Conservation (phyloP, 2,797 vertebrate genomes). For the Premnoplex brunnescens region DNA sequence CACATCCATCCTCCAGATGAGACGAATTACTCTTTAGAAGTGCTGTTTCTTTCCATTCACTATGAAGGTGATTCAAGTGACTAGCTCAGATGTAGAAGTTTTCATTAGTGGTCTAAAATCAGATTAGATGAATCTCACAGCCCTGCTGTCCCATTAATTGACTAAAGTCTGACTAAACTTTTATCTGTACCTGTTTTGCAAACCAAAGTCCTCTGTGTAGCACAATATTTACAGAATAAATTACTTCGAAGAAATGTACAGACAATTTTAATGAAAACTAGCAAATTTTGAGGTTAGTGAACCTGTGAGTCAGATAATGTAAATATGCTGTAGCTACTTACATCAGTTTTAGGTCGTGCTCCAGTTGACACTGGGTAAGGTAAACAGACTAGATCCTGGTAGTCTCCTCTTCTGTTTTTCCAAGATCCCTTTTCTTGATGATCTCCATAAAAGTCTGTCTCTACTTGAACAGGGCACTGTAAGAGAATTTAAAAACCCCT, state of each 20-base stretch:
- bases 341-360: constrained; percentile 52
- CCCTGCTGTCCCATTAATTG: neutral
- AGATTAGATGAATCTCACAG: neutral
- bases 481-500: constrained; percentile 29
- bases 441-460: constrained; percentile 1
- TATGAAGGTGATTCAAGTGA: neutral
- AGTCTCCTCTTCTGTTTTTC: constrained; percentile 31
- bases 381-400: constrained; percentile 31
- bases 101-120: neutral
- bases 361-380: constrained; percentile 42
- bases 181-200: neutral
- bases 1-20: neutral
- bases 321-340: constrained; percentile 41
- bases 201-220: neutral
- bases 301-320: neutral
- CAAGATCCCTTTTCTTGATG: constrained; percentile 22
- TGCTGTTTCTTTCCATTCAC: neutral
- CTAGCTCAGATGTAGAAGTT: neutral
- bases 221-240: neutral
- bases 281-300: neutral
- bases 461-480: constrained; percentile 46
- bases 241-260: neutral
- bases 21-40: neutral
- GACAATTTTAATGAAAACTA: neutral
- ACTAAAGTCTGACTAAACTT: neutral